Evolutionary conservation across 2,888 invertebrate genomes (phyloP).

Genomic region (Lacanobia wlatinum): DNA sequence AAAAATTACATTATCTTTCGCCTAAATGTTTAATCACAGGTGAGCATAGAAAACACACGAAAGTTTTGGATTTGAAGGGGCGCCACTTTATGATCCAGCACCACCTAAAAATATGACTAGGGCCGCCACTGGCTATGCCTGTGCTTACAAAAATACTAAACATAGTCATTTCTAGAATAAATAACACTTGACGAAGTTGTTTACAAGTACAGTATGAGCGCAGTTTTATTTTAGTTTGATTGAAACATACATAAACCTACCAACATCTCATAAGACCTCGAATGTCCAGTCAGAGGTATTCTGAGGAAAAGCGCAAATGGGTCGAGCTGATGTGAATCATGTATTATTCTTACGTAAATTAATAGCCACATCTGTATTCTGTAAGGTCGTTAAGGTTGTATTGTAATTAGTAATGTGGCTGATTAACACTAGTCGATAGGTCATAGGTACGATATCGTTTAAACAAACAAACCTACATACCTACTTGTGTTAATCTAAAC

Average conservation of each 20-base stretch:
- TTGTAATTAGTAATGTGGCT: constrained; percentile 36
- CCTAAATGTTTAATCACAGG: too few species aligned
- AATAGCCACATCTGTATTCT: constrained; percentile 5
- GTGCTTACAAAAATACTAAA: neutral
- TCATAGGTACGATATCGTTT: constrained; percentile 10
- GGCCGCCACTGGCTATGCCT: too few species aligned
- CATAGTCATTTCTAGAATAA: constrained; percentile 17
- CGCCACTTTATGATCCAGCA: too few species aligned
- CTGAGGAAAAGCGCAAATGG: constrained; percentile 50
- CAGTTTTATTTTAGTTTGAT: constrained; percentile 34
- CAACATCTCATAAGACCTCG: constrained; percentile 26
- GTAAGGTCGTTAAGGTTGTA: constrained; percentile 16
- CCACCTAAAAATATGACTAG: too few species aligned
- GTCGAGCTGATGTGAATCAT: constrained; percentile 47
- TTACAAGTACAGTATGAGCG: constrained; percentile 32
- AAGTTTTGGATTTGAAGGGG: too few species aligned
- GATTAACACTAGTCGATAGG: constrained; percentile 17
- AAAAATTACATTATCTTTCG: too few species aligned
- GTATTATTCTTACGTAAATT: constrained; percentile 30
- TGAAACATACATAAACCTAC: constrained; percentile 27
- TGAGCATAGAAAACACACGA: too few species aligned
- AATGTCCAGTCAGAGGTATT: constrained; percentile 45
- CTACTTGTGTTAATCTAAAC: neutral
- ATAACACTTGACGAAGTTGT: constrained; percentile 29
- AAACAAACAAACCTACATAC: constrained; percentile 6